phyloP scores from a whole-genome alignment of 1,140 invertebrate species.

The Phortica variegata region DNA sequence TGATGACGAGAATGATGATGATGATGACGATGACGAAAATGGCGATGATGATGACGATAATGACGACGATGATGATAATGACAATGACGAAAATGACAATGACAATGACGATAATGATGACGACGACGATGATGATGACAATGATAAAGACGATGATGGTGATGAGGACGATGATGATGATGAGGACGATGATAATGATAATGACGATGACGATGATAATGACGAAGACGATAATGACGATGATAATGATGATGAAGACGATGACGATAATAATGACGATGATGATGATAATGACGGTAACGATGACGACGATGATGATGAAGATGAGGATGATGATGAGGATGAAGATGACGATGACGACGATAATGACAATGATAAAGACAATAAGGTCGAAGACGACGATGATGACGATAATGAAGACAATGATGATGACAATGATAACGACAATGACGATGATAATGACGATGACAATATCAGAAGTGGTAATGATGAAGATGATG shows the following conservation, averaged over 20 bases:
- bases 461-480: background rate
- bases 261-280: slow-evolving; percentile 11
- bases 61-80: background rate
- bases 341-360: slow-evolving; percentile 8
- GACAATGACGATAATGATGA: slow-evolving; percentile 45
- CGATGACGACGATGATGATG: slow-evolving; percentile 9
- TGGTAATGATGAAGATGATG: slow-evolving; percentile 10
- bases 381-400: slow-evolving; percentile 38
- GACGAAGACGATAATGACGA: slow-evolving; percentile 19
- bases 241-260: slow-evolving; percentile 18
- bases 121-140: slow-evolving; percentile 34
- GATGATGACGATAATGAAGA: slow-evolving; percentile 39
- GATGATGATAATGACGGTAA: slow-evolving; percentile 16
- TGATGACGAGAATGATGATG: slow-evolving; percentile 19
- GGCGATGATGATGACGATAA: slow-evolving; percentile 11
- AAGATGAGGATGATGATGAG: slow-evolving; percentile 9
- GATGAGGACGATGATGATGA: too few species aligned
- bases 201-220: slow-evolving; percentile 60
- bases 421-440: slow-evolving; percentile 1
- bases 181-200: slow-evolving; percentile 27
- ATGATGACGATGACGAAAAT: slow-evolving; percentile 7
- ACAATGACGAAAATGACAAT: too few species aligned
- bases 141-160: slow-evolving; percentile 41
- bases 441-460: slow-evolving; percentile 1
- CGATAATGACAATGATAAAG: slow-evolving; percentile 44